Base-by-base conservation (phyloP, 2,888 invertebrate species). In the Pollenia labialis region DNA sequence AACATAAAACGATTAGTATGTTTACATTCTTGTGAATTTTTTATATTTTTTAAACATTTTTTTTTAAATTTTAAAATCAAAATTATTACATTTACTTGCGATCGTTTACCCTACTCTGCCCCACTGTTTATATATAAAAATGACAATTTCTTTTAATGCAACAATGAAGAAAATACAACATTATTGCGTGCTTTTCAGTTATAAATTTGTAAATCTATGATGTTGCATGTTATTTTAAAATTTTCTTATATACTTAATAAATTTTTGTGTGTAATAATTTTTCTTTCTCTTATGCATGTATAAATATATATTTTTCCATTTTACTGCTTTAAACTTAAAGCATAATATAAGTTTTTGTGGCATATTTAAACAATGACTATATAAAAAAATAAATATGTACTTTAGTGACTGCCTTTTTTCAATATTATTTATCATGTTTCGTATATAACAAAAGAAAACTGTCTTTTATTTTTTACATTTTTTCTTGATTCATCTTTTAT, bases 221-320 rank as follows among this genome's bases (percentile, higher is more conserved):
- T 72, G 71, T 86, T 80, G 83, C 86, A 86, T 86, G 86, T 80
- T 76, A 32, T 80, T 77, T 60, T 58, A 10, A 56, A 72, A 80
- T 75, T 46, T 83, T 52, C 56, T 66, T 80, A 58, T 79, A 58
- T 60, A 44, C 10, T 9, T 54, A 71, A 69, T 71, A 62, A 80
- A 82, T n/a, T 64, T 52, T 75, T 56, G 0, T 32, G 32, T 32
- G 32, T 32, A 32, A 32, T 32, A 32, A 18, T 66, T 46, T 48
- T n/a, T 48, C 7, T 48, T 16, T 1, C 1, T 62, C 16, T 48
- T 23, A 4, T 48, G 12, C 14, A 7, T 48, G 48, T 9, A 18
- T 12, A n/a, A n/a, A n/a, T n/a, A 48, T 6, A 46, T 64, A 71
- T 16, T 18, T 18, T 12, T 32, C 10, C 18, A 54, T 71, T 71